Percentiles rank a stretch among this genome's conserved stretches.
Evolutionary conservation across 2,888 invertebrate species (phyloP).

Genomic region (Ptychoptera albimana): DNA sequence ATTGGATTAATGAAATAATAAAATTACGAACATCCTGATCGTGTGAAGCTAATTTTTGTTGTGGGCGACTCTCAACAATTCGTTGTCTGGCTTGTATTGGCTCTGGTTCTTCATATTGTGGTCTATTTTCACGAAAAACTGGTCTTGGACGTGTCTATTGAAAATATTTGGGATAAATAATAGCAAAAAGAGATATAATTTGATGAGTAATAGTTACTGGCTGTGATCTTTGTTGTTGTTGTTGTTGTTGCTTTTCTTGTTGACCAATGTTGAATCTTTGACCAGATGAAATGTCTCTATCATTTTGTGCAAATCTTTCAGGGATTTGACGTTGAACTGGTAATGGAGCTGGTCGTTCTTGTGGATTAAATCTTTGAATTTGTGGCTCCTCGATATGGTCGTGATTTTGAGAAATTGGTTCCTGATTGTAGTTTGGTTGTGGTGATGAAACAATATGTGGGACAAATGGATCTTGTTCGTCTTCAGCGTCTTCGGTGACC

Average conservation of each 20-base stretch:
- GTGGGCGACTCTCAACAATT: conserved; percentile 14
- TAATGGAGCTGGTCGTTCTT: conserved; percentile 19
- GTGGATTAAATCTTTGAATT: conserved; percentile 19
- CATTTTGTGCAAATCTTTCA: conserved; percentile 18
- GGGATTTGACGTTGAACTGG: conserved; percentile 13
- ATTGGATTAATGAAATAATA: conserved; percentile 4
- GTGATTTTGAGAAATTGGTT: conserved; percentile 31
- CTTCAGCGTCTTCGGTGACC: conserved; percentile 51
- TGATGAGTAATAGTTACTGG: conserved; percentile 12
- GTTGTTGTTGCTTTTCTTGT: conserved; percentile 13
- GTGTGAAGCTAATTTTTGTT: conserved; percentile 26
- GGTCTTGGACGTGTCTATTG: conserved; percentile 26
- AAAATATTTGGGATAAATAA: conserved; percentile 2
- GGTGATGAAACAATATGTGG: conserved; percentile 28
- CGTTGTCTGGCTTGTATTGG: conserved; percentile 27
- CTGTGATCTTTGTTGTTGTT: conserved; percentile 13
- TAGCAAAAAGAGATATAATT: conserved; percentile 5
- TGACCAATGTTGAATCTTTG: conserved; percentile 17
- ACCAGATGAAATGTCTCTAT: conserved; percentile 2
- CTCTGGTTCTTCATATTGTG: conserved; percentile 34
- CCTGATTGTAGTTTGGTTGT: conserved; percentile 24
- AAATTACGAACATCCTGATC: conserved; percentile 15
- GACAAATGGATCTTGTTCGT: conserved; percentile 40
- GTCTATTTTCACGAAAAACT: conserved; percentile 34
- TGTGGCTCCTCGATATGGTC: conserved; percentile 21